phyloP scores from a whole-genome alignment of 2,113 vertebrate species.

The Psittacara wagleri region DNA sequence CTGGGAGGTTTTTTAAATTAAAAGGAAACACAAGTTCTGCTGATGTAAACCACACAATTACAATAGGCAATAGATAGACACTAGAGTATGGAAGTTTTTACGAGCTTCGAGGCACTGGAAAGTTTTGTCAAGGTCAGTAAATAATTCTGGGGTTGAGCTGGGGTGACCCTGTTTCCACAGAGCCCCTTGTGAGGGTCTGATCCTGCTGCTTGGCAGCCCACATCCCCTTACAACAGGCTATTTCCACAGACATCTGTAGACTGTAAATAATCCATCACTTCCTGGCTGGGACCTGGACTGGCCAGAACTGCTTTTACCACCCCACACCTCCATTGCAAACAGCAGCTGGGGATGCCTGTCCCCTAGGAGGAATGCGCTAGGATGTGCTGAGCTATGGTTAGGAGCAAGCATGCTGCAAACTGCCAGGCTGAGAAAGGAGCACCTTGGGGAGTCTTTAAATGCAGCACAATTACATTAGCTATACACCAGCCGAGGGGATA shows the following conservation, averaged over 20 bases:
- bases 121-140: constrained; percentile 6
- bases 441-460: constrained; percentile 44
- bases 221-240: background rate
- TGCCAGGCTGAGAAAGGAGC: background rate
- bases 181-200: background rate
- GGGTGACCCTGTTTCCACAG: fast-evolving
- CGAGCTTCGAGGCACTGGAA: background rate
- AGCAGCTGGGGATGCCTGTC: background rate
- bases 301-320: background rate
- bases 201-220: background rate
- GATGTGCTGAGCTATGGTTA: background rate
- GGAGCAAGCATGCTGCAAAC: background rate
- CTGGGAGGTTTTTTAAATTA: constrained; percentile 58
- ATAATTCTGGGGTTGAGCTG: background rate
- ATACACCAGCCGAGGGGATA: constrained; percentile 1
- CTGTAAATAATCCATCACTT: background rate
- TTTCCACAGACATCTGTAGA: background rate
- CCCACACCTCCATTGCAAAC: background rate
- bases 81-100: constrained; percentile 17
- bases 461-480: constrained; percentile 52
- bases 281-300: background rate
- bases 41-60: constrained; percentile 21
- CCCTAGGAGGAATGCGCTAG: background rate
- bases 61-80: background rate
- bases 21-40: constrained; percentile 35